Conservation (phyloP, 2,888 invertebrate genomes). For the Gymnocheta viridis region DNA sequence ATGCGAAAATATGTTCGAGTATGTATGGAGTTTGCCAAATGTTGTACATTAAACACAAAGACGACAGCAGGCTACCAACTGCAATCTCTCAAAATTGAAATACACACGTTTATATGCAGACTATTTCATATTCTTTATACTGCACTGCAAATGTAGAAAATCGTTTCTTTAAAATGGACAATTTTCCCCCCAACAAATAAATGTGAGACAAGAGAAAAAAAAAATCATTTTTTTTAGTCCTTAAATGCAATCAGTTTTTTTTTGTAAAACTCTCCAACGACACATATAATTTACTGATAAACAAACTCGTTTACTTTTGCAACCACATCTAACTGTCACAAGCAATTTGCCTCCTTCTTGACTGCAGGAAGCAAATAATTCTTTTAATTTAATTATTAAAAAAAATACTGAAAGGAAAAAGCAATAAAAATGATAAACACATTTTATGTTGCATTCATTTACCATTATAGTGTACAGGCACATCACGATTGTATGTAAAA, state of each 20-base stretch:
- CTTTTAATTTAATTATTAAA: constrained; percentile 2
- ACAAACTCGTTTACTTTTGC: constrained; percentile 7
- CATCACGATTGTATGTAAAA: constrained; percentile 85
- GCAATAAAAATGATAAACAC: background rate
- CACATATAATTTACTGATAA: constrained; percentile 16
- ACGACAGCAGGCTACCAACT: too few relatives aligned
- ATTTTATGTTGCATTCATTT: constrained; percentile 70
- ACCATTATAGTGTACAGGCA: constrained; percentile 82
- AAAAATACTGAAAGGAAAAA: background rate
- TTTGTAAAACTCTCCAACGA: constrained; percentile 43
- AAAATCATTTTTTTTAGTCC: too few relatives aligned
- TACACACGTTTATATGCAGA: too few relatives aligned
- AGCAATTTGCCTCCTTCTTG: constrained; percentile 10
- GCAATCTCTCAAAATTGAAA: too few relatives aligned
- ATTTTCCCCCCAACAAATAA: too few relatives aligned
- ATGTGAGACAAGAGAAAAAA: too few relatives aligned
- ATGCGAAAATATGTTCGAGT: too few relatives aligned
- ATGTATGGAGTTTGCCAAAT: too few relatives aligned
- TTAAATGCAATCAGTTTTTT: constrained; percentile 3
- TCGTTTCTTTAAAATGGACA: too few relatives aligned
- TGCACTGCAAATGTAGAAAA: too few relatives aligned
- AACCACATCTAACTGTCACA: constrained; percentile 42
- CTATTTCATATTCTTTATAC: too few relatives aligned
- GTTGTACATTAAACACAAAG: too few relatives aligned
- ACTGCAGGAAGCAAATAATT: constrained; percentile 25